A percentile compares a stretch with the other conserved stretches of the same genome.
Evolutionary conservation across 2,888 invertebrate species (phyloP).

Genomic region (Orchestes rusci): DNA sequence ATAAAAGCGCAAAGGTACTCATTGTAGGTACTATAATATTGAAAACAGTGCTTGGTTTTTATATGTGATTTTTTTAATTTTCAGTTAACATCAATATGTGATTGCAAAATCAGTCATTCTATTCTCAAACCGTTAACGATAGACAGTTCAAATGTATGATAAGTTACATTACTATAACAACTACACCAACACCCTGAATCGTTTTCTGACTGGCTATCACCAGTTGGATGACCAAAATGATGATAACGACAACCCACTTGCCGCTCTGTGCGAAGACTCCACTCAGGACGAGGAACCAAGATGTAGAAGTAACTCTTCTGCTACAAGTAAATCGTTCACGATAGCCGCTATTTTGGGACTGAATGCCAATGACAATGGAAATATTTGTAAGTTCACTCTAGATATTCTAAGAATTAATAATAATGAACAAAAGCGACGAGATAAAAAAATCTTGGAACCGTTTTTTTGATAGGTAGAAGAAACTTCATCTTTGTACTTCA

Average conservation of each 20-base stretch:
- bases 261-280: constrained; percentile 37
- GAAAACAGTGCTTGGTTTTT: no score
- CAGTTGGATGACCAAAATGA: constrained; percentile 38
- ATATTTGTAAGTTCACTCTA: constrained; percentile 27
- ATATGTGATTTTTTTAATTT: no score
- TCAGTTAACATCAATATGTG: constrained; percentile 9
- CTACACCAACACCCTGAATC: constrained; percentile 41
- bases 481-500: no score
- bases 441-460: no score
- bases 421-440: no score
- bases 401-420: no score
- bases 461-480: no score
- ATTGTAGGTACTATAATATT: no score
- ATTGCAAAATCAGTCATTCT: no score
- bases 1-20: no score
- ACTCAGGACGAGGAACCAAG: constrained; percentile 35
- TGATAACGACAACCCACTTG: constrained; percentile 35
- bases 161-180: constrained; percentile 43
- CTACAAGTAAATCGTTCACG: constrained; percentile 59
- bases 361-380: constrained; percentile 41
- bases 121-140: background rate
- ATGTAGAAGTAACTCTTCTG: constrained; percentile 36
- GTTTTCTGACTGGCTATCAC: constrained; percentile 40
- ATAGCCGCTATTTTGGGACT: constrained; percentile 78
- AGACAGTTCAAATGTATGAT: constrained; percentile 18